These are phyloP conservation scores for Onychostoma macrolepis DNA, from an alignment of 2,113 vertebrate genomes.

Conservation along the genomic window DNA sequence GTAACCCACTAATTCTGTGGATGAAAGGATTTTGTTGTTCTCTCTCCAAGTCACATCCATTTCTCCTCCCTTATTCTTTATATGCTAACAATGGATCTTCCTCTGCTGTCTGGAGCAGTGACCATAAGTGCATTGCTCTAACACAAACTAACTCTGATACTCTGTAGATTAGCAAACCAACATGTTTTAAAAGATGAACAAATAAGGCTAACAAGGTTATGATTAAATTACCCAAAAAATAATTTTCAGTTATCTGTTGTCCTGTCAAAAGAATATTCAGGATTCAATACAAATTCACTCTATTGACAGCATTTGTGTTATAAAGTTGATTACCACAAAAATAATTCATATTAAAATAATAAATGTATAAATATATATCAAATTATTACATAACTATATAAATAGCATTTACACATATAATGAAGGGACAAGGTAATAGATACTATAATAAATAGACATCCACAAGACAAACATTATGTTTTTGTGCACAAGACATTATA, in stretches of 20 bases:
- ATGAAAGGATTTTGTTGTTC: conserved; percentile 31
- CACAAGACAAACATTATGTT: not conserved
- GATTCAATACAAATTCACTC: too few species aligned
- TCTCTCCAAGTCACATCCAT: not conserved
- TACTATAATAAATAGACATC: not conserved
- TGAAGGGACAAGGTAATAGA: not conserved
- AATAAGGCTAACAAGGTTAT: not conserved
- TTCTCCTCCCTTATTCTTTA: not conserved
- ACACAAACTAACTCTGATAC: not conserved
- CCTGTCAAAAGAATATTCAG: too few species aligned
- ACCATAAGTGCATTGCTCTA: not conserved
- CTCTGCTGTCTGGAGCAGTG: conserved; percentile 17
- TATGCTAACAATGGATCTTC: conserved; percentile 4
- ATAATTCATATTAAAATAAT: too few species aligned
- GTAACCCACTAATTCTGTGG: not conserved
- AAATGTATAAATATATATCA: too few species aligned
- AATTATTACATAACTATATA: too few species aligned
- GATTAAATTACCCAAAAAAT: too few species aligned
- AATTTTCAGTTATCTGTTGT: too few species aligned
- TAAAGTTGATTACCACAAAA: too few species aligned
- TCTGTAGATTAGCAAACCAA: not conserved
- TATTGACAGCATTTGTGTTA: too few species aligned
- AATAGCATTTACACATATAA: too few species aligned
- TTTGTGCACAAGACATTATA: not conserved
- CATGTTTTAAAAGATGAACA: not conserved